Base-by-base conservation (phyloP, 2,888 invertebrate species). In the Eupithecia abbreviata region DNA sequence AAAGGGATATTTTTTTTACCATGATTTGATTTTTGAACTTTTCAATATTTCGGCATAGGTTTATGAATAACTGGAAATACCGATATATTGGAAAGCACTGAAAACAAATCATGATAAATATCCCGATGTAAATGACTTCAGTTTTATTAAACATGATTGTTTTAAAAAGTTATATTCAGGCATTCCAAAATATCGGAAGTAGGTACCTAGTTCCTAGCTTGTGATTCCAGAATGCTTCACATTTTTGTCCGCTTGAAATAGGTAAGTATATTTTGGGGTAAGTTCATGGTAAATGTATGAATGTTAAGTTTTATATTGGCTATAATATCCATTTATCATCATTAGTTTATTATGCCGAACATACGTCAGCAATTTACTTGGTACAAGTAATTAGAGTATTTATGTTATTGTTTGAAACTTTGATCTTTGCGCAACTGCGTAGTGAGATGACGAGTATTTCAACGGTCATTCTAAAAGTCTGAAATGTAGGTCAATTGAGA, bases 341-440 rank as follows among this genome's bases (percentile, higher is more conserved):
- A 12, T 30, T 62, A 62, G 62, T 30, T 62, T 30, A 30, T 30
- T 30, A 62, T 7, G 62, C 62, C 30, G 30, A 62, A 30, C 12
- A 4, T 30, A 30, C 10, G 4, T 30, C 10, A 30, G 58, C 58
- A 55, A 55, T 55, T n/a, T 9, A 58, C 9, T 58, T 9, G 58
- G 58, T 18, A 18, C 9, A 62, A 30, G 62, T 62, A 62, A 62
- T 30, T 4, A 30, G 30, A 62, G 62, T 30, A 30, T 3, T 10
- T 62, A 62, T 30, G 66, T 66, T 66, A 42, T 42, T 66, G 42
- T 66, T 42, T 42, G 42, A 66, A 85, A 81, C 85, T 87, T 87
- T 87, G 85, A 87, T 86, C 84, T 85, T 82, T 82, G 80, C 83
- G 82, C 80, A 80, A 86, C 87, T 89, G 89, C 89, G 88, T 88